A percentile compares a stretch with the other conserved stretches of the same genome.
Evolutionary conservation across 2,113 vertebrate species (phyloP).

Genomic region (Chitala chitala): DNA sequence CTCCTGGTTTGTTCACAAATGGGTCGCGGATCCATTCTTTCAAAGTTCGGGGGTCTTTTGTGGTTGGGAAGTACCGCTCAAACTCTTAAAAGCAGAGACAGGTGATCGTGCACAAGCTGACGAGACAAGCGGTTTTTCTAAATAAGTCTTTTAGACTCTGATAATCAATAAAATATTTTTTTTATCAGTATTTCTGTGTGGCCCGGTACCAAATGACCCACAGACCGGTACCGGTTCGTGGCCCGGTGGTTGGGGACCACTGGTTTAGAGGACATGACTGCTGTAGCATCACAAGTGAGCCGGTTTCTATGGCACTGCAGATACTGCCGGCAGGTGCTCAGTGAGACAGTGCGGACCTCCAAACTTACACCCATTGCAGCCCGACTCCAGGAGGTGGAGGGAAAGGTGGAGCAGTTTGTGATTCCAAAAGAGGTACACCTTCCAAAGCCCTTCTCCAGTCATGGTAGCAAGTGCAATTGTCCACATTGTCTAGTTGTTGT

Average conservation of each 20-base stretch:
- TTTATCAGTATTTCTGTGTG: too few species aligned
- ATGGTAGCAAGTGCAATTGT: not conserved
- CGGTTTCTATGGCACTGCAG: slow-evolving; percentile 46
- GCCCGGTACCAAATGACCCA: too few species aligned
- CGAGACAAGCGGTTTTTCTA: not conserved
- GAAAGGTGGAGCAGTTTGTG: slow-evolving; percentile 79
- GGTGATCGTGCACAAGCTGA: not conserved
- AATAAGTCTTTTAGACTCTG: too few species aligned
- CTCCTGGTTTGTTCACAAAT: slow-evolving; percentile 2
- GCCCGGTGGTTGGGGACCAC: too few species aligned
- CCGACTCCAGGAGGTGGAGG: slow-evolving; percentile 84
- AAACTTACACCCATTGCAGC: slow-evolving; percentile 89
- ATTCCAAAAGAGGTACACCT: slow-evolving; percentile 85
- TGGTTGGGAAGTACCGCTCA: slow-evolving; percentile 24
- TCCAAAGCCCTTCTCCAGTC: not conserved
- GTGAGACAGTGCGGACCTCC: slow-evolving; percentile 84
- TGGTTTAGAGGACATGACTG: too few species aligned
- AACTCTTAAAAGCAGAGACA: not conserved
- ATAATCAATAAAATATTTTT: too few species aligned
- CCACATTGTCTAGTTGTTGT: too few species aligned
- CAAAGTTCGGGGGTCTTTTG: slow-evolving; percentile 18
- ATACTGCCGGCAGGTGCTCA: slow-evolving; percentile 86
- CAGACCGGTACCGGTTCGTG: too few species aligned
- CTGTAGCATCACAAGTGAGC: too few species aligned
- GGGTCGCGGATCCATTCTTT: slow-evolving; percentile 17